Conservation (phyloP, 2,113 vertebrate genomes). For the Rhinoderma darwinii region DNA sequence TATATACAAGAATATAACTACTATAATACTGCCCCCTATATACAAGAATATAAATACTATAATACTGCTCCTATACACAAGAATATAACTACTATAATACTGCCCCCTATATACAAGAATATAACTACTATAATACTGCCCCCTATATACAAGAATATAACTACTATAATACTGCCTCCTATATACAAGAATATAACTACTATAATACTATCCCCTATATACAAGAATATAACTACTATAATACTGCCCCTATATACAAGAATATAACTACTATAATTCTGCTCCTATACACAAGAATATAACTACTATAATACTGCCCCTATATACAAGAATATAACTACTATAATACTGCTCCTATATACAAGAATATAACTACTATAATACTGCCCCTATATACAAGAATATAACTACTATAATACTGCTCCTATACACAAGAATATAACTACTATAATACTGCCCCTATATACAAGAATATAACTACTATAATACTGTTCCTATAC, state of each 20-base stretch:
- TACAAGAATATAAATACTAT: background rate
- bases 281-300: no score
- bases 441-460: no score
- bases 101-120: background rate
- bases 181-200: slow-evolving; percentile 4
- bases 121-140: slow-evolving; percentile 10
- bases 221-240: slow-evolving; percentile 3
- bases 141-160: background rate
- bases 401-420: no score
- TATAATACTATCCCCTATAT: background rate
- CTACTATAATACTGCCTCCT: slow-evolving; percentile 1
- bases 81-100: background rate
- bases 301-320: background rate
- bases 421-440: no score
- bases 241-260: background rate
- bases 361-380: background rate
- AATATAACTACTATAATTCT: slow-evolving; percentile 13
- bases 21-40: background rate
- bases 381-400: no score
- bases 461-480: background rate
- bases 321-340: background rate
- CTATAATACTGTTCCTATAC: background rate
- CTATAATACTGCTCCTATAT: background rate
- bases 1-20: slow-evolving; percentile 8
- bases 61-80: background rate